Evolutionary conservation across 2,888 invertebrate genomes (phyloP).

Genomic region (Tachina fera): DNA sequence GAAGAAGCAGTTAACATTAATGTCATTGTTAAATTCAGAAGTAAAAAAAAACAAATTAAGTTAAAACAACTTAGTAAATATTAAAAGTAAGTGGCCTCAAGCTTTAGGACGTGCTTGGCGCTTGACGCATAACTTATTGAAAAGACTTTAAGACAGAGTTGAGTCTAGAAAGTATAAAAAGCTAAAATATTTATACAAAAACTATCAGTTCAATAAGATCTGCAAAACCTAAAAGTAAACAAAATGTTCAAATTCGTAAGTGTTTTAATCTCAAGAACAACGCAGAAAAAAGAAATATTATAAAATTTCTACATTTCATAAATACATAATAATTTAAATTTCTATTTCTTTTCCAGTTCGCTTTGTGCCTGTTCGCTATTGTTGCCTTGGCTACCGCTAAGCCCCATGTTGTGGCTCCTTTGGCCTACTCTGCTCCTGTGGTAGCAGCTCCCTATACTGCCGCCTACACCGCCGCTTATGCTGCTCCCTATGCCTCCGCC

Average conservation of each 20-base stretch:
- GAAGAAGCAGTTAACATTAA: constrained; percentile 29
- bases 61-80: constrained; percentile 56
- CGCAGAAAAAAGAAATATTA: background rate
- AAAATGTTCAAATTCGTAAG: constrained; percentile 82
- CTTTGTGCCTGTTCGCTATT: constrained; percentile 69
- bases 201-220: constrained; percentile 57
- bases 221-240: constrained; percentile 66
- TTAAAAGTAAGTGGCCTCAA: constrained; percentile 52
- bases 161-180: constrained; percentile 48
- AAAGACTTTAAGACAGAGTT: background rate
- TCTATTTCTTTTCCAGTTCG: constrained; percentile 35
- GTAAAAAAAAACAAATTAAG: background rate
- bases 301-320: constrained; percentile 15
- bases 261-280: constrained; percentile 37
- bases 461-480: constrained; percentile 69
- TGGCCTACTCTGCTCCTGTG: constrained; percentile 73
- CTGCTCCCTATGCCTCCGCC: constrained; percentile 60
- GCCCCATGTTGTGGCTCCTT: constrained; percentile 73
- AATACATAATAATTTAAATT: too few relatives aligned
- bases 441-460: constrained; percentile 71
- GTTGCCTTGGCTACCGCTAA: constrained; percentile 74
- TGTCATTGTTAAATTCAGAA: background rate
- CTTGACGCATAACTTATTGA: background rate
- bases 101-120: constrained; percentile 54
- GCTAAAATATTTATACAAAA: constrained; percentile 22